These are phyloP conservation scores for Axinella damicornis DNA, from an alignment of 37 sponge, comb jelly and placozoan genomes.

Conservation along the genomic window DNA sequence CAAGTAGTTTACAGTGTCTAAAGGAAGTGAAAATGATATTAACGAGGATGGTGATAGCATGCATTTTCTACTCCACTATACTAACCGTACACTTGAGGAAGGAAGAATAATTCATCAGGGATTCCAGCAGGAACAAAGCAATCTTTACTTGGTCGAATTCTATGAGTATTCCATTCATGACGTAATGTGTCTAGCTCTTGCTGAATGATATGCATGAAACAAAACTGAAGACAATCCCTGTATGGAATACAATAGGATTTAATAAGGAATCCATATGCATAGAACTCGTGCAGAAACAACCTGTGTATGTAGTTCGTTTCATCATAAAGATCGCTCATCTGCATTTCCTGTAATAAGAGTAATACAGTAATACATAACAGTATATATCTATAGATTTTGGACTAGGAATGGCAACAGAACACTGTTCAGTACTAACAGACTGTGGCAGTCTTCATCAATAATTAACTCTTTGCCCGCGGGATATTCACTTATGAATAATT, in stretches of 20 bases:
- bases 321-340: background rate
- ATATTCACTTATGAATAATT: too few species aligned
- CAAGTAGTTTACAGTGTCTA: background rate
- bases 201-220: conserved; percentile 11
- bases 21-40: too few species aligned
- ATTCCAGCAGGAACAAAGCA: background rate
- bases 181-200: background rate
- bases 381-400: too few species aligned
- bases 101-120: background rate
- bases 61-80: background rate
- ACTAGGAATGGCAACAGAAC: too few species aligned
- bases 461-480: too few species aligned
- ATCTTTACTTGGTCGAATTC: background rate
- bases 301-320: too few species aligned
- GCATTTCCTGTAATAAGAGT: background rate
- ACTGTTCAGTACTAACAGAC: too few species aligned
- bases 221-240: conserved; percentile 7
- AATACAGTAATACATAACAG: too few species aligned
- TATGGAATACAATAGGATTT: background rate
- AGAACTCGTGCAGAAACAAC: background rate
- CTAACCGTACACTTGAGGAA: background rate
- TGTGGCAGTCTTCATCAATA: too few species aligned
- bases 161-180: conserved; percentile 15
- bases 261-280: background rate
- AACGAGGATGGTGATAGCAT: background rate